phyloP scores from a whole-genome alignment of 2,797 vertebrate species.

The Spinus olivaceus region DNA sequence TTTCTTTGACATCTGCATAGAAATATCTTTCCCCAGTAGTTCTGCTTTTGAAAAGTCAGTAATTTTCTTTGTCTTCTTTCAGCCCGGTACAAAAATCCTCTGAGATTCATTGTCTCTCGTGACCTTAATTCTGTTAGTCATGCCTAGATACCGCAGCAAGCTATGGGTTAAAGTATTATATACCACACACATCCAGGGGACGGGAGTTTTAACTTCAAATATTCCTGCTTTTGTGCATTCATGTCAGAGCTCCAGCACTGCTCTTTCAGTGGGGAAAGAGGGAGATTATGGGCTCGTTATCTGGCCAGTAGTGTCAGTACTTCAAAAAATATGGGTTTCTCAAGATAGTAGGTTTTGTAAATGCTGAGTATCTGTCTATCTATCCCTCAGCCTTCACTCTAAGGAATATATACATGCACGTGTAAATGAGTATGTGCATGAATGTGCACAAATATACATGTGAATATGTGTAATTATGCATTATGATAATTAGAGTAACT shows the following conservation, averaged over 20 bases:
- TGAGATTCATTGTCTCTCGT: not conserved
- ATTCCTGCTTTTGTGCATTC: not conserved
- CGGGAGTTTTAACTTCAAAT: not conserved
- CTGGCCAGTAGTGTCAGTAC: not conserved
- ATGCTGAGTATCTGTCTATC: not conserved
- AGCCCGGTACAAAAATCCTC: not conserved
- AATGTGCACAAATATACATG: not conserved
- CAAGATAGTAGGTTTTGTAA: not conserved
- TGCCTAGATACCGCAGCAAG: not conserved
- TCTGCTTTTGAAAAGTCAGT: not conserved
- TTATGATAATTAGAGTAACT: not conserved
- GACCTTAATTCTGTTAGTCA: constrained; percentile 35
- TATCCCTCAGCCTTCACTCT: not conserved
- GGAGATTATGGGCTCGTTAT: not conserved
- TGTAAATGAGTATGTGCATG: not conserved
- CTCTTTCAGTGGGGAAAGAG: not conserved
- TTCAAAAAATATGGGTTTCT: not conserved
- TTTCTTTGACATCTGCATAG: not conserved
- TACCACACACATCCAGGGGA: not conserved
- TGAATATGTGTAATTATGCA: not conserved
- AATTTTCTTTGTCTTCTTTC: not conserved
- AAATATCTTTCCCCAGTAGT: not conserved
- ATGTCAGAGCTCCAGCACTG: not conserved
- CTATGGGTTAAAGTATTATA: not conserved
- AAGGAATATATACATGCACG: not conserved